Base-by-base conservation (phyloP, 2,888 invertebrate species). In the Agonopterix alstromeriana region DNA sequence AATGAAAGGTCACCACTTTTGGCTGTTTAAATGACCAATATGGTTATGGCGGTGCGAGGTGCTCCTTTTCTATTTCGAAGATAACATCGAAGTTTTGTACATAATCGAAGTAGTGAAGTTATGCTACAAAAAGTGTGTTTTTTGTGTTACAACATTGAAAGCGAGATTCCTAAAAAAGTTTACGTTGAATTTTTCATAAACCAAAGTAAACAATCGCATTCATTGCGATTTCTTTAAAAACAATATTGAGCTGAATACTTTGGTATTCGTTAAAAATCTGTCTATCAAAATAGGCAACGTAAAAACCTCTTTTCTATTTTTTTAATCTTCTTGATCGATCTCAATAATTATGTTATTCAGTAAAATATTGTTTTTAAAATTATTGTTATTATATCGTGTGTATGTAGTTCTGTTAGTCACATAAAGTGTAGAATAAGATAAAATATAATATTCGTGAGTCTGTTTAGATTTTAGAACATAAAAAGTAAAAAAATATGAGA, bases 341-440 rank as follows among this genome's bases (percentile, higher is more conserved):
- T 5, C 27, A 7, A 27, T 7, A 14, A n/a, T 2, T 14, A 27
- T 27, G 5, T 27, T 27, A 5, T 27, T 27, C 27, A 27, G 27
- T 5, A 27, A 5, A 27, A 27, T 27, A 27, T 27, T 27, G 27
- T 27, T 27, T 27, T 27, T 27, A 5, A 27, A 27, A 7, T 17
- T 42, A 27, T 43, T 4, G 2, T 43, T 43, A 43, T 35, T 35
- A 35, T 35, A 45, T 48, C 38, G 35, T 44, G 45, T 50, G 43
- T 49, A 70, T 73, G 61, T 73, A 72, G 61, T 73, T 47, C 53
- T 71, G 82, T 83, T 83, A 83, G 83, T 61, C 77, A 83, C 81
- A 80, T 77, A 69, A 67, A 65, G 63, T 60, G 71, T 74, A 60
- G 57, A 63, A 7, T 66, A 52, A 59, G 65, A 58, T 55, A 62